phyloP scores from a whole-genome alignment of 2,888 invertebrate genomes.

The Meghimatium bilineatum region DNA sequence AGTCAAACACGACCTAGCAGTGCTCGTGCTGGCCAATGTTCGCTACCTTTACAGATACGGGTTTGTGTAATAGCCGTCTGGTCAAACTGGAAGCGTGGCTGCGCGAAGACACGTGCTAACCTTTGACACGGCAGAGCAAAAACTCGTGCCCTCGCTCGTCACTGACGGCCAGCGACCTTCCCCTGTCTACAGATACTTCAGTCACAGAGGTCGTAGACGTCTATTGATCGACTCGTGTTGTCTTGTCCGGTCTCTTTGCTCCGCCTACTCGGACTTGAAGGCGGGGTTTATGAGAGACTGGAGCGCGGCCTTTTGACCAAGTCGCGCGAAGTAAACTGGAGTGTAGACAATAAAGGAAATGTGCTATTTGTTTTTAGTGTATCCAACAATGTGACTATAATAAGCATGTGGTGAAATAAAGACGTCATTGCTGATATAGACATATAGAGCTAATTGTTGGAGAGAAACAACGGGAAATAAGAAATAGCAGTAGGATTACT shows the following conservation, averaged over 20 bases:
- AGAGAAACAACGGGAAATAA: too few relatives aligned
- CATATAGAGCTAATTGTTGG: too few relatives aligned
- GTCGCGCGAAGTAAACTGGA: background rate
- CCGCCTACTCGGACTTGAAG: conserved; percentile 42
- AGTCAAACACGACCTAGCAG: background rate
- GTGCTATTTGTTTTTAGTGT: background rate
- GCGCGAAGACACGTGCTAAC: conserved; percentile 22
- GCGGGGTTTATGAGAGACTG: background rate
- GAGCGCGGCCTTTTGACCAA: conserved; percentile 43
- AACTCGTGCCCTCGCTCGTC: conserved; percentile 24
- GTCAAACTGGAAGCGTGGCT: conserved; percentile 29
- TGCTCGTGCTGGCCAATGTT: conserved; percentile 7
- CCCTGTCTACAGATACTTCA: conserved; percentile 5
- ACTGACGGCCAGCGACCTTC: conserved; percentile 17
- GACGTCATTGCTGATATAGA: too few relatives aligned
- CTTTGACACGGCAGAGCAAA: background rate
- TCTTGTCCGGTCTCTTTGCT: conserved; percentile 18
- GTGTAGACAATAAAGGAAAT: background rate
- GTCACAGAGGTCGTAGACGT: conserved; percentile 11
- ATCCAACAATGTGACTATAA: too few relatives aligned
- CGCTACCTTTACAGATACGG: background rate
- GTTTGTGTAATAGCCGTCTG: conserved; percentile 13
- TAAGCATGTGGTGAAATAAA: too few relatives aligned
- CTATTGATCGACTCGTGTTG: conserved; percentile 31
- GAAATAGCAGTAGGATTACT: too few relatives aligned